Conservation (phyloP, 2,888 invertebrate species). For the Plutella xylostella region DNA sequence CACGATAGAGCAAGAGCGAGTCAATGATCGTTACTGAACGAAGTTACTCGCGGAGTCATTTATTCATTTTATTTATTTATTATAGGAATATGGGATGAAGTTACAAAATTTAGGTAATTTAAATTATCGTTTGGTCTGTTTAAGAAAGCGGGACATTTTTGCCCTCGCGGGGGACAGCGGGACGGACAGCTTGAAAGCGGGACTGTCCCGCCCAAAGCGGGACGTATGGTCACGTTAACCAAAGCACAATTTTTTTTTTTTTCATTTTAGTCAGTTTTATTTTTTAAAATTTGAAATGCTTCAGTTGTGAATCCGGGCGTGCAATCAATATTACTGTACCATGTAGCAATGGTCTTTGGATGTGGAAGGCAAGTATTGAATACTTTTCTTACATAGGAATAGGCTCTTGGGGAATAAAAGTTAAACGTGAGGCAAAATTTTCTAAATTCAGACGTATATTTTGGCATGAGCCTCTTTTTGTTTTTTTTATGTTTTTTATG, state of each 20-base stretch:
- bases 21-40: no score
- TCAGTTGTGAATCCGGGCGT: constrained; percentile 24
- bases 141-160: no score
- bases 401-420: constrained; percentile 1
- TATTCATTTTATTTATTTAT: no score
- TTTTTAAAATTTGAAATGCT: constrained; percentile 20
- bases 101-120: no score
- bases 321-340: constrained; percentile 22
- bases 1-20: no score
- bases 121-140: no score
- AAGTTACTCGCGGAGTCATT: no score
- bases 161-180: no score
- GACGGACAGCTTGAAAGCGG: no score
- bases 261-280: constrained; percentile 10
- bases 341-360: constrained; percentile 22
- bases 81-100: no score
- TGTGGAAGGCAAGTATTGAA: constrained; percentile 20
- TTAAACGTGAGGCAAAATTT: background rate
- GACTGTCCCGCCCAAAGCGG: no score
- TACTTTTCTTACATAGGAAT: background rate
- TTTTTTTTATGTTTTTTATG: background rate
- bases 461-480: background rate
- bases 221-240: no score
- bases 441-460: background rate
- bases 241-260: constrained; percentile 18